Evolutionary conservation across 2,888 invertebrate genomes (phyloP).

Genomic region (Phrixothrix hirtus): DNA sequence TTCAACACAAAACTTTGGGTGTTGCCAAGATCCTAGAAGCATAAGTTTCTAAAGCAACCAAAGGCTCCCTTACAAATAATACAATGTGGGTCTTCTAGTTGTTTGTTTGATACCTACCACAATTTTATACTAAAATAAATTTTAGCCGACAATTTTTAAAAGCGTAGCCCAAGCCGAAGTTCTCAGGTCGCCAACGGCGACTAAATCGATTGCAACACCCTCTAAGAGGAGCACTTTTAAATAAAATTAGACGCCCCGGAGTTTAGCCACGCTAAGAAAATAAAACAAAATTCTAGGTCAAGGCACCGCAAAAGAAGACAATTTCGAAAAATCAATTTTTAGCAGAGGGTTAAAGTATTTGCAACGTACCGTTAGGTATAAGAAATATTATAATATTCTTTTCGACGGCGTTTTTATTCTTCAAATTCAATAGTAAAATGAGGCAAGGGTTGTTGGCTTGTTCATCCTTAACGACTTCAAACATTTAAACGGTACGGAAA

Average conservation of each 20-base stretch:
- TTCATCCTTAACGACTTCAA: slow-evolving; percentile 37
- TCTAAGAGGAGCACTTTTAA: too few species aligned
- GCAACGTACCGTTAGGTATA: slow-evolving; percentile 8
- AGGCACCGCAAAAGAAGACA: too few species aligned
- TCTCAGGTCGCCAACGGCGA: too few species aligned
- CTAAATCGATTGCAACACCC: too few species aligned
- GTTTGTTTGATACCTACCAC: not conserved
- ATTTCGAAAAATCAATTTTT: not conserved
- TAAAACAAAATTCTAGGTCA: too few species aligned
- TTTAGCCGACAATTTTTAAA: too few species aligned
- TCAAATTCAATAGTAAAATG: not conserved
- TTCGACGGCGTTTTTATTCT: not conserved
- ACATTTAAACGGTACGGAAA: slow-evolving; percentile 33
- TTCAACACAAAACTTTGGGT: slow-evolving; percentile 31
- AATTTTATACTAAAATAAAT: too few species aligned
- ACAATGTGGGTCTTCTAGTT: not conserved
- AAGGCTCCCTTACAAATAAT: not conserved
- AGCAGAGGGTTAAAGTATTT: too few species aligned
- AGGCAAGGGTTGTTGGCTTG: slow-evolving; percentile 22
- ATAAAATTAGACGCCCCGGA: too few species aligned
- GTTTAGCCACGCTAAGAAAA: too few species aligned
- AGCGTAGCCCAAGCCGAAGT: too few species aligned
- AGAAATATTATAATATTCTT: slow-evolving; percentile 4
- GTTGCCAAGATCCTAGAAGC: slow-evolving; percentile 32
- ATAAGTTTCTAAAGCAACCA: slow-evolving; percentile 22